phyloP scores from a whole-genome alignment of 2,888 invertebrate species.

The Sialis lutaria region DNA sequence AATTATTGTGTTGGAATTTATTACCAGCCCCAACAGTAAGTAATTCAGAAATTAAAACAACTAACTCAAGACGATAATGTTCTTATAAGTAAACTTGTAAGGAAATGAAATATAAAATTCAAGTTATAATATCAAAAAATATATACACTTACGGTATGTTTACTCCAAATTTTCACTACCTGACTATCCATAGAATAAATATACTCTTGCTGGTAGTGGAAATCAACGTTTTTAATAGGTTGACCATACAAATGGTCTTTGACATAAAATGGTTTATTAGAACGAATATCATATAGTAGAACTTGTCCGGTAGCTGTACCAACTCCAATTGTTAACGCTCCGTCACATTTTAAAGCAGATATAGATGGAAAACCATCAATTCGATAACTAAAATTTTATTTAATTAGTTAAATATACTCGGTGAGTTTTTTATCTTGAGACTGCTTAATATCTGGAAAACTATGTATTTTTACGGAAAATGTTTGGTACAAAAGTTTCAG shows the following conservation, averaged over 20 bases:
- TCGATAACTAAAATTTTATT: constrained; percentile 22
- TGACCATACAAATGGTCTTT: constrained; percentile 93
- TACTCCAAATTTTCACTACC: constrained; percentile 82
- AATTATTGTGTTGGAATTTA: too few relatives aligned
- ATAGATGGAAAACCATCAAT: constrained; percentile 50
- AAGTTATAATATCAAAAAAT: constrained; percentile 4
- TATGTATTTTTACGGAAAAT: too few relatives aligned
- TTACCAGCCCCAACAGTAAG: too few relatives aligned
- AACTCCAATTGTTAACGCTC: constrained; percentile 62
- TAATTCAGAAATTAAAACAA: too few relatives aligned
- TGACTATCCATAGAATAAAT: constrained; percentile 80
- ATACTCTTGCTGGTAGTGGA: constrained; percentile 61
- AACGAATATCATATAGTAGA: constrained; percentile 84
- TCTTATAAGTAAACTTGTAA: neutral
- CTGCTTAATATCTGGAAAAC: too few relatives aligned
- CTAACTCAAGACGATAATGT: neutral
- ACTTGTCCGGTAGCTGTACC: constrained; percentile 92
- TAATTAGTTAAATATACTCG: neutral
- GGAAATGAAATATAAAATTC: neutral
- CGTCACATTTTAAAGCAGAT: constrained; percentile 63
- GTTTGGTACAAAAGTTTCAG: too few relatives aligned
- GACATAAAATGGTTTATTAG: constrained; percentile 68
- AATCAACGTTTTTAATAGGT: constrained; percentile 78
- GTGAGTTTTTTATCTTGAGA: neutral
- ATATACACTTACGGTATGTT: constrained; percentile 45